phyloP scores from a whole-genome alignment of 2,113 vertebrate species.

The Cervus canadensis region DNA sequence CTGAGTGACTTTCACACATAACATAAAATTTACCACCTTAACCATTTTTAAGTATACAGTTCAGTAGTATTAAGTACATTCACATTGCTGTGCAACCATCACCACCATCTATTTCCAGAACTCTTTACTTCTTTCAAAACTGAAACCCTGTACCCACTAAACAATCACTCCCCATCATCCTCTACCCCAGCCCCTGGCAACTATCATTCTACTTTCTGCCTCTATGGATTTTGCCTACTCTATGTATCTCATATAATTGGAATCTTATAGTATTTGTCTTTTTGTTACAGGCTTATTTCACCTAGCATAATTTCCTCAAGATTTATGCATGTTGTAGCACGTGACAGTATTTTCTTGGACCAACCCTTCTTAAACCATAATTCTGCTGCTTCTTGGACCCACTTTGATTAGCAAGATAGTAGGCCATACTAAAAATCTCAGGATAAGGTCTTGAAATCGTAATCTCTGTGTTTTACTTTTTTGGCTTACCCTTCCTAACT shows the following conservation, averaged over 20 bases:
- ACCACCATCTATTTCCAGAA: neutral
- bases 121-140: neutral
- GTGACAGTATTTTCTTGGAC: neutral
- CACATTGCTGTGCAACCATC: neutral
- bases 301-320: neutral
- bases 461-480: neutral
- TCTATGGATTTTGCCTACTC: neutral
- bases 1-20: neutral
- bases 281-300: neutral
- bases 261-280: neutral
- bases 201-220: neutral
- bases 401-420: neutral
- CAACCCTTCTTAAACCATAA: neutral
- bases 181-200: neutral
- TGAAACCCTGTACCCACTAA: neutral
- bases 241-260: neutral
- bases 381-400: neutral
- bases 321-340: neutral
- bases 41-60: neutral
- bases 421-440: neutral
- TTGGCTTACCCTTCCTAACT: neutral
- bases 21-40: neutral
- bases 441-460: neutral
- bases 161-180: neutral
- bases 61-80: neutral